Conservation (phyloP, 2,113 vertebrate species). For the Sinocyclocheilus anshuiensis region DNA sequence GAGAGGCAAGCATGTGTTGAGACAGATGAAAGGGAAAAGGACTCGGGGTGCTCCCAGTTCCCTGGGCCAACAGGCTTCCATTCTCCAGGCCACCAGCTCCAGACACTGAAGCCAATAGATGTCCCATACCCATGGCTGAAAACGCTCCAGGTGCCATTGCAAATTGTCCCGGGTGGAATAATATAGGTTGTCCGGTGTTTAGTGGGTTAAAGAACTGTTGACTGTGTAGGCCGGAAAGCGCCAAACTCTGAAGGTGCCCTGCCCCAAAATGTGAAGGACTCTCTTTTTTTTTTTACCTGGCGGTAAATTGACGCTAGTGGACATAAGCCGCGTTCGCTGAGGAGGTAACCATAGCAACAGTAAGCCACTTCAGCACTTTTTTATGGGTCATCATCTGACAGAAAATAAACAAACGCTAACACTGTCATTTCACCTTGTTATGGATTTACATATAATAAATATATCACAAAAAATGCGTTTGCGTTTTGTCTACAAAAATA, state of each 20-base stretch:
- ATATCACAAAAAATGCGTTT: background rate
- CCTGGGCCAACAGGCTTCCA: slow-evolving; percentile 78
- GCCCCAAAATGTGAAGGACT: slow-evolving; percentile 90
- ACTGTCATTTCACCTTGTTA: background rate
- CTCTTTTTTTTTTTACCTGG: slow-evolving; percentile 56
- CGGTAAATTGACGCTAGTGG: background rate
- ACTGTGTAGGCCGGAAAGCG: slow-evolving; percentile 90
- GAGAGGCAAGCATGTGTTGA: slow-evolving; percentile 99
- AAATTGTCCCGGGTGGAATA: slow-evolving; percentile 97
- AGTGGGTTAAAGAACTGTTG: slow-evolving; percentile 98
- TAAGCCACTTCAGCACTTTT: background rate
- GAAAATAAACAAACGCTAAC: background rate
- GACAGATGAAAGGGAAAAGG: slow-evolving; percentile 97
- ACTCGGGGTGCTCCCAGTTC: slow-evolving; percentile 72
- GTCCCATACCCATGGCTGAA: slow-evolving; percentile 97
- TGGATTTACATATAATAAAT: background rate
- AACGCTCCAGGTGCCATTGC: slow-evolving; percentile 94
- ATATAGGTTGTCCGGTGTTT: slow-evolving; percentile 88
- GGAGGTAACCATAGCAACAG: background rate
- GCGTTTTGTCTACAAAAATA: background rate
- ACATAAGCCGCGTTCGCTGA: background rate
- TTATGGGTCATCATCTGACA: background rate
- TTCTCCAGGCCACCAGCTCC: slow-evolving; percentile 84
- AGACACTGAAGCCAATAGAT: slow-evolving; percentile 93
- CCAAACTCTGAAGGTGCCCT: slow-evolving; percentile 91